Conservation (phyloP, 2,797 vertebrate genomes). For the Karalla daura region DNA sequence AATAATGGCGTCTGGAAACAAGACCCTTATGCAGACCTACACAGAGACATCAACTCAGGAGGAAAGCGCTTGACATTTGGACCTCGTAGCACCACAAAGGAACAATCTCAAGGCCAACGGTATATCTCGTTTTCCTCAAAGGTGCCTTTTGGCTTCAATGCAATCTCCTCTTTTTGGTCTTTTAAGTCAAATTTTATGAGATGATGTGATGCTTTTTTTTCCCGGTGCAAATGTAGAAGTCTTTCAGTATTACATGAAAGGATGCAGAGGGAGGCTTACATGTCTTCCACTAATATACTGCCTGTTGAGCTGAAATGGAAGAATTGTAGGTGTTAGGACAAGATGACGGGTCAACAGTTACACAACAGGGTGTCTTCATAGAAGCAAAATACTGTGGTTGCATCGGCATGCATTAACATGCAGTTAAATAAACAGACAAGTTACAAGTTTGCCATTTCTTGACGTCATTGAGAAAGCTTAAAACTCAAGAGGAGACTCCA, state of each 20-base stretch:
- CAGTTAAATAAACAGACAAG: conserved; percentile 23
- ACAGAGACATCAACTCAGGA: conserved; percentile 69
- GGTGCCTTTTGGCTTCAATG: conserved; percentile 32
- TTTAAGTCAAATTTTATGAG: conserved; percentile 47
- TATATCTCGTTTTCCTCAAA: conserved; percentile 31
- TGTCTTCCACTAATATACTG: conserved; percentile 90
- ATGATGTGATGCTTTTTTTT: conserved; percentile 74
- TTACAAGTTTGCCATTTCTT: conserved; percentile 4
- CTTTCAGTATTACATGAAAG: conserved; percentile 75
- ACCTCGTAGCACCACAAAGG: conserved; percentile 79
- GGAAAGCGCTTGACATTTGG: conserved; percentile 83
- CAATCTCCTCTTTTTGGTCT: conserved; percentile 38
- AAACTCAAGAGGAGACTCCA: conserved; percentile 15
- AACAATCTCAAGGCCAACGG: conserved; percentile 44
- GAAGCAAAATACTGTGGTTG: conserved; percentile 23
- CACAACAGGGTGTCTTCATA: conserved; percentile 55
- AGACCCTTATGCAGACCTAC: conserved; percentile 70
- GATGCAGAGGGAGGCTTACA: conserved; percentile 85
- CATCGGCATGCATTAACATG: conserved; percentile 32
- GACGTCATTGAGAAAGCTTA: conserved; percentile 1
- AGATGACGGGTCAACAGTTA: conserved; percentile 49
- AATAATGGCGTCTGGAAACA: conserved; percentile 80
- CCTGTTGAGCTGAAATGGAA: conserved; percentile 89
- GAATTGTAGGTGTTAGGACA: conserved; percentile 83
- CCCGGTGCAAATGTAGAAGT: conserved; percentile 81